Evolutionary conservation across 2,113 vertebrate species (phyloP).

Genomic region (Raphicerus campestris): DNA sequence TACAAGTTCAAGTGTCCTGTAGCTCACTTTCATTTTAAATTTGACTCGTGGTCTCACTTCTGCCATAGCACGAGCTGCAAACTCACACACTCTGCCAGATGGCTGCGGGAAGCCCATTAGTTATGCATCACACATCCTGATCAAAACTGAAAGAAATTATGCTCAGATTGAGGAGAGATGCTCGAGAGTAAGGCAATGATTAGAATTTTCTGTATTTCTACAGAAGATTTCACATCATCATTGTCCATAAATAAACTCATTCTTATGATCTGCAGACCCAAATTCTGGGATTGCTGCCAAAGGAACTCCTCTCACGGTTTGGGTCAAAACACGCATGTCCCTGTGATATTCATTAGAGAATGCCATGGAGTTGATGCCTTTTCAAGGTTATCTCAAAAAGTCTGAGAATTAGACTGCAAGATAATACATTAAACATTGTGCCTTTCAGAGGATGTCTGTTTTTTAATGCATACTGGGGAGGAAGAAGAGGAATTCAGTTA

Average conservation of each 20-base stretch:
- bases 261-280: slow-evolving; percentile 34
- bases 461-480: background rate
- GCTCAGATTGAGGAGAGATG: slow-evolving; percentile 59
- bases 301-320: background rate
- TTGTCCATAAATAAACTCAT: slow-evolving; percentile 58
- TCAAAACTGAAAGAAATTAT: slow-evolving; percentile 70
- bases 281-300: slow-evolving; percentile 38
- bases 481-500: slow-evolving; percentile 35
- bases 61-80: slow-evolving; percentile 36
- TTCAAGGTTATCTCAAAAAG: slow-evolving; percentile 58
- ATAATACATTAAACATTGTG: background rate
- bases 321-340: background rate
- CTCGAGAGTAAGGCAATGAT: slow-evolving; percentile 42
- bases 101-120: slow-evolving; percentile 67
- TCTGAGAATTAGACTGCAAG: slow-evolving; percentile 13
- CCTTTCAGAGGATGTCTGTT: background rate
- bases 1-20: background rate
- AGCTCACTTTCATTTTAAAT: slow-evolving; percentile 34
- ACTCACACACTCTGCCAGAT: slow-evolving; percentile 64
- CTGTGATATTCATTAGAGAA: background rate
- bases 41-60: slow-evolving; percentile 35
- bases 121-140: slow-evolving; percentile 68
- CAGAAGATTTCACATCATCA: slow-evolving; percentile 46
- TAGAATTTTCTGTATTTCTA: slow-evolving; percentile 45
- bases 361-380: background rate